phyloP scores from a whole-genome alignment of 1,140 invertebrate genomes.

The Leptestheria dahalacensis region DNA sequence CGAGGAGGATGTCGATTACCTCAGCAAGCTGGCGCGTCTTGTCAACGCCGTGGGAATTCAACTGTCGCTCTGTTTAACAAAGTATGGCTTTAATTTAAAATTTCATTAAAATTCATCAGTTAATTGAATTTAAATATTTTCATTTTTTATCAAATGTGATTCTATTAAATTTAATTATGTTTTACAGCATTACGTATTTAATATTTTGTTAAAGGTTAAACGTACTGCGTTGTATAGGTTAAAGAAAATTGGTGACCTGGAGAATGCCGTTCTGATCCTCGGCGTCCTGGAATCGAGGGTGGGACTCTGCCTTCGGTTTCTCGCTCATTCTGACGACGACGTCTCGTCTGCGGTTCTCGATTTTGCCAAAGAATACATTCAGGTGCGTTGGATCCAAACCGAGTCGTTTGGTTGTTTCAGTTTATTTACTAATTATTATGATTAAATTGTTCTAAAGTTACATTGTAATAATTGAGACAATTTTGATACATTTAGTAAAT shows the following conservation, averaged over 20 bases:
- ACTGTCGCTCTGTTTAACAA: conserved; percentile 25
- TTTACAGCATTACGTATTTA: no score
- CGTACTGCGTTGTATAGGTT: conserved; percentile 23
- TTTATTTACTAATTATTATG: conserved; percentile 10
- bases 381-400: conserved; percentile 27
- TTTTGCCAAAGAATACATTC: conserved; percentile 39
- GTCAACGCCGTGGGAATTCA: conserved; percentile 37
- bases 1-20: conserved; percentile 37
- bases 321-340: conserved; percentile 39
- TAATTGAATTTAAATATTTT: no score
- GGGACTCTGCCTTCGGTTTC: conserved; percentile 34
- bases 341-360: conserved; percentile 36
- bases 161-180: no score
- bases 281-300: conserved; percentile 35
- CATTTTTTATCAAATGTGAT: no score
- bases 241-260: conserved; percentile 26
- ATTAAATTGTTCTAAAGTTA: not conserved
- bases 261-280: conserved; percentile 25
- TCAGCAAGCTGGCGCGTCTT: conserved; percentile 35
- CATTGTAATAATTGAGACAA: no score
- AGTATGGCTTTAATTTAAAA: conserved; percentile 14
- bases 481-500: no score
- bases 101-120: no score
- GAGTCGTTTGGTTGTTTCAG: no score
- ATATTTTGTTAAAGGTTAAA: conserved; percentile 12